Base-by-base conservation (phyloP, 2,113 vertebrate species). In the Oryzias melastigma region DNA sequence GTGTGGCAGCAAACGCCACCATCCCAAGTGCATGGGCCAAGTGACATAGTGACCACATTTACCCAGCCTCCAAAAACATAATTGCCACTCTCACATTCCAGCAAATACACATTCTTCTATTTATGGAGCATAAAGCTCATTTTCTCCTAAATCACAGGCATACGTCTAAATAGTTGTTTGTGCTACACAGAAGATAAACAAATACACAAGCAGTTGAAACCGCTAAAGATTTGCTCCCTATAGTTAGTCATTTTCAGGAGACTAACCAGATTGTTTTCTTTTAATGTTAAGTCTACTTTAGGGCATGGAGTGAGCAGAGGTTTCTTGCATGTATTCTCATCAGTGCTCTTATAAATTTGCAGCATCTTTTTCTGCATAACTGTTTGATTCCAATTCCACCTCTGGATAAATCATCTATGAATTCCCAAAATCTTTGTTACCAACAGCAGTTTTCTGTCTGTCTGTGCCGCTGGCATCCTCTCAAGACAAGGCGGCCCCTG, bases 1-100 rank as follows among this genome's bases (percentile, higher is more conserved):
- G 35, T 3, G 35, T 35, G 35, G 10, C 8, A 35, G 35, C 35
- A 35, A 35, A 35, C 10, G 35, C 35, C 35, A 35, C 35, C 35
- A 35, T 35, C 35, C 8, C 35, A 18, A 22, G 62, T 58, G 66
- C 64, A 65, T 53, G 58, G 80, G 72, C 80, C 80, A 83, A 79
- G 66, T 79, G 82, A 86, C 86, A 88, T 56, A 77, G 68, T 83
- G 77, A 87, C 82, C 81, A 85, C 86, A 85, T 78, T 77, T 52
- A 68, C 44, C 60, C 58, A 12, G n/a, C 44, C 59, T 61, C 62
- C 16, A 42, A 54, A 35, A 71, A 71, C 65, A 48, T 78, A 81
- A 81, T 84, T 78, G 65, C 64, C 62, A 65, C 77, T 68, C 47
- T 78, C 29, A 19, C 45, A 70, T 86, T 84, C 77, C 78, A 82